A percentile compares a stretch with the other conserved stretches of the same genome.
Conservation (phyloP, 2,888 invertebrate species). For the Cataglyphis livida region DNA sequence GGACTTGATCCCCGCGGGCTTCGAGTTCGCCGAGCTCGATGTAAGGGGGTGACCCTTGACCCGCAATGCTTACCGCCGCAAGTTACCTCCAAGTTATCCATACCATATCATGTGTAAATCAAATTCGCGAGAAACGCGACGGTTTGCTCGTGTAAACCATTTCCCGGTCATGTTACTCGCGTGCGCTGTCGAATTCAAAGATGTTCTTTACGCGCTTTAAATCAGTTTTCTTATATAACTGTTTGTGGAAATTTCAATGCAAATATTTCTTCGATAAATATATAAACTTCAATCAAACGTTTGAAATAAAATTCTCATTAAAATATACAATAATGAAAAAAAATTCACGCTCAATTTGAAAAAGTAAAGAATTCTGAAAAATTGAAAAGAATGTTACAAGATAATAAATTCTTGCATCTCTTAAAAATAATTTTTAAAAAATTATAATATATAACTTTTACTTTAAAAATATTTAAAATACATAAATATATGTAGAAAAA, state of each 20-base stretch:
- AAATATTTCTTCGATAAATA: constrained; percentile 7
- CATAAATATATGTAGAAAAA: background rate
- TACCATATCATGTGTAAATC: constrained; percentile 20
- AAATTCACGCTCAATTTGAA: background rate
- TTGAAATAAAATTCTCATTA: background rate
- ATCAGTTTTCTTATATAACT: background rate
- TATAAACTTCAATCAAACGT: background rate
- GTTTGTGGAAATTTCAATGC: background rate
- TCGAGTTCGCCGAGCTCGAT: constrained; percentile 36
- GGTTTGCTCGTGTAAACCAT: background rate
- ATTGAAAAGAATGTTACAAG: background rate
- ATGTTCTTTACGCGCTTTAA: background rate
- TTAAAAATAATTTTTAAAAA: background rate
- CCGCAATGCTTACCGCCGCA: background rate
- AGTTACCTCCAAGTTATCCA: constrained; percentile 14
- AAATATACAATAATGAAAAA: background rate
- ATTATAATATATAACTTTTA: background rate
- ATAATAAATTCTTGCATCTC: background rate
- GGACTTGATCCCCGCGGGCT: constrained; percentile 67
- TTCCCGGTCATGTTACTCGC: background rate
- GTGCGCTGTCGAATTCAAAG: background rate
- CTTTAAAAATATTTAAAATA: background rate
- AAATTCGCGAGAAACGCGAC: constrained; percentile 19
- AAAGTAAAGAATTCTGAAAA: background rate
- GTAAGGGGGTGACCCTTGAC: constrained; percentile 33